phyloP scores from a whole-genome alignment of 2,888 invertebrate genomes.

The Eupithecia insigniata region DNA sequence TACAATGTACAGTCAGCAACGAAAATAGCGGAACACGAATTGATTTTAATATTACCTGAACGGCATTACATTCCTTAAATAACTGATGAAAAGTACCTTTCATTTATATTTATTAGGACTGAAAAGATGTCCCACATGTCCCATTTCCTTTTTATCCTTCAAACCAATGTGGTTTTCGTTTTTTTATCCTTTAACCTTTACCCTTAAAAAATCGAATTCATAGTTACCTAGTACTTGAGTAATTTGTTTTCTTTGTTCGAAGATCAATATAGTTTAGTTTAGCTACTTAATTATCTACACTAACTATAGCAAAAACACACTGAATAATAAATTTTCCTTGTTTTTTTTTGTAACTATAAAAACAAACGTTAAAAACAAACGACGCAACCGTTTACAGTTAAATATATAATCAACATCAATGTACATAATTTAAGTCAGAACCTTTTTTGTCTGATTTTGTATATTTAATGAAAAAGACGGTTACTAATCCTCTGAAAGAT shows the following conservation, averaged over 20 bases:
- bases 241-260: background rate
- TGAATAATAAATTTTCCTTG: background rate
- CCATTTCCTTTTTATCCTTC: background rate
- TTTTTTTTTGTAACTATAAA: background rate
- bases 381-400: background rate
- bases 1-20: too few relatives aligned
- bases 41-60: too few relatives aligned
- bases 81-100: too few relatives aligned
- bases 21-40: too few relatives aligned
- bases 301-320: background rate
- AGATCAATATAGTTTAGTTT: background rate
- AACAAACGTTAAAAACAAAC: background rate
- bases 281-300: background rate
- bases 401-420: background rate
- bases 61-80: too few relatives aligned
- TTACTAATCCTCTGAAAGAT: background rate
- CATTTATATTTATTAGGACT: background rate
- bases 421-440: background rate
- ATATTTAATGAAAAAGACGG: background rate
- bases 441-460: background rate
- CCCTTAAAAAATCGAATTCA: background rate
- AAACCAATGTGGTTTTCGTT: background rate
- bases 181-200: background rate
- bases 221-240: background rate
- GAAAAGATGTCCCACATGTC: background rate